Conservation (phyloP, 2,113 vertebrate genomes). For the Cervus canadensis region DNA sequence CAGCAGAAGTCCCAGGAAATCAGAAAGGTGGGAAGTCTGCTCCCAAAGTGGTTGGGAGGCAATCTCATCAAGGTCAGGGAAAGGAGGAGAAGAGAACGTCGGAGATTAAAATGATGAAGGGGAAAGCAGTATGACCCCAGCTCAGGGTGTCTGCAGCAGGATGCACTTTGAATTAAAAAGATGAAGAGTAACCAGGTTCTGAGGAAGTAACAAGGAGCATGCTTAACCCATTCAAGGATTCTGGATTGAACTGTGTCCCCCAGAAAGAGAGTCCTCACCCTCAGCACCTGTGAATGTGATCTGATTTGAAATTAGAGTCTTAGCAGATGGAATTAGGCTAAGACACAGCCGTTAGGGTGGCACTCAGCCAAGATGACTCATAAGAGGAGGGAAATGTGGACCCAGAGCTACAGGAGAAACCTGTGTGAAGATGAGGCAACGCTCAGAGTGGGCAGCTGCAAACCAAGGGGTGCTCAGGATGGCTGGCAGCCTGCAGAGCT, state of each 20-base stretch:
- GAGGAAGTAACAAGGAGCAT: neutral
- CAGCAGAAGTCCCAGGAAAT: neutral
- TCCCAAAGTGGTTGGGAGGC: neutral
- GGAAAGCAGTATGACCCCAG: fast-evolving
- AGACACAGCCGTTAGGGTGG: neutral
- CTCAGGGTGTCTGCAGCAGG: neutral
- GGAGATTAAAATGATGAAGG: neutral
- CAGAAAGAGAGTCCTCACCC: neutral
- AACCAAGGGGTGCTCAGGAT: neutral
- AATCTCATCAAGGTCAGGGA: neutral
- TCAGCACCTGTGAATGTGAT: neutral
- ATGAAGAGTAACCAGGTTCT: too few relatives aligned
- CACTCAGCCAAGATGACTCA: too few relatives aligned
- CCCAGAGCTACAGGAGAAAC: neutral
- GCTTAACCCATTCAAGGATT: too few relatives aligned
- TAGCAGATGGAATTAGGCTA: neutral
- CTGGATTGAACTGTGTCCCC: neutral
- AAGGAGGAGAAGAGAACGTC: neutral
- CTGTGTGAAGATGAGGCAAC: neutral
- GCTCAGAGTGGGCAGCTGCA: neutral
- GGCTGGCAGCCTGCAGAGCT: neutral
- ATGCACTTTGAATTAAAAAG: too few relatives aligned
- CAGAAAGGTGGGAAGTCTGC: neutral
- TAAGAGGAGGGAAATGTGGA: neutral
- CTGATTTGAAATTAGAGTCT: neutral